Evolutionary conservation across 2,888 invertebrate species (phyloP).

Genomic region (Caenorhabditis japonica): DNA sequence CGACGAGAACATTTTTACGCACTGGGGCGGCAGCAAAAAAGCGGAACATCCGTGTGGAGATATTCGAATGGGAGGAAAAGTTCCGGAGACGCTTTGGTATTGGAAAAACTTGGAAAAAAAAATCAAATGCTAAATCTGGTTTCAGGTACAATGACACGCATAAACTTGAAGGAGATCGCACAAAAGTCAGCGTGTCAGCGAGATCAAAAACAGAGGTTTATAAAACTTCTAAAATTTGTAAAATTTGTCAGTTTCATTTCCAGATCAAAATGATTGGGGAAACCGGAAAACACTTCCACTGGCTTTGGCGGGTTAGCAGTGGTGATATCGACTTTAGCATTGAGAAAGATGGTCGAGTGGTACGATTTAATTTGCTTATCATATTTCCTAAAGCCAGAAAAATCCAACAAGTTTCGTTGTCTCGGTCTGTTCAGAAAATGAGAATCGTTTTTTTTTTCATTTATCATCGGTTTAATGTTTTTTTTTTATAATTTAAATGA

Average conservation of each 20-base stretch:
- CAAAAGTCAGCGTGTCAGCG: conserved; percentile 65
- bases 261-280: conserved; percentile 52
- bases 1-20: conserved; percentile 59
- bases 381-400: conserved; percentile 30
- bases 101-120: too few relatives aligned
- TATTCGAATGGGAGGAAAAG: conserved; percentile 70
- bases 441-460: too few relatives aligned
- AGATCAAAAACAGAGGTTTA: conserved; percentile 60
- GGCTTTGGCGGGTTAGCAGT: conserved; percentile 63
- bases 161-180: conserved; percentile 59
- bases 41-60: conserved; percentile 54
- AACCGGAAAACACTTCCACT: conserved; percentile 57
- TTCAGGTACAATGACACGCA: conserved; percentile 57
- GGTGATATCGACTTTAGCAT: conserved; percentile 66
- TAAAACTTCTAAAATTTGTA: too few relatives aligned
- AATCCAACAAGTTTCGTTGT: conserved; percentile 33
- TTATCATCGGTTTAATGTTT: conserved; percentile 19
- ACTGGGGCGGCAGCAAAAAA: conserved; percentile 65
- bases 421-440: conserved; percentile 3
- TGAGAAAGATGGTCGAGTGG: conserved; percentile 52
- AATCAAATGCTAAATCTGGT: background rate
- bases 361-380: conserved; percentile 47
- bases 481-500: conserved; percentile 22
- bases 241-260: too few relatives aligned
- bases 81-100: conserved; percentile 59